Base-by-base conservation (phyloP, 2,888 invertebrate genomes). In the Chalcis sispes region DNA sequence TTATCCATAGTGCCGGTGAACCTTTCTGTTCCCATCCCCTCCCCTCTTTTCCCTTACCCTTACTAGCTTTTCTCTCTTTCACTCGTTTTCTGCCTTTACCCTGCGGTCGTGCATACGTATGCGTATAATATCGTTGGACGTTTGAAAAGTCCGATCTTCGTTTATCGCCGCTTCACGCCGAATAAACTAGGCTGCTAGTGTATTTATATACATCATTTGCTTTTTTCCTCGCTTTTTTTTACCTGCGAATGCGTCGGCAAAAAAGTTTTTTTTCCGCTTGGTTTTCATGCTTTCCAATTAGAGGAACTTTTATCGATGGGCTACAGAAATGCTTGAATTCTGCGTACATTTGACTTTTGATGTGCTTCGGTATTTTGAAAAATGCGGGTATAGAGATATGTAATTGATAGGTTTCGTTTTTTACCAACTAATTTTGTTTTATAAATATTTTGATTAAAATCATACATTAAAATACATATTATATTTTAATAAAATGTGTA, bases 1-100 rank as follows among this genome's bases (percentile, higher is more conserved):
- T 80, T 77, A 80, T 79, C 78, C 79, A 72, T 40, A 18, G 62
- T 40, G 20, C 18, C 42, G 20, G 8, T n/a, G n/a, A n/a, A n/a
- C n/a, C n/a, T n/a, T n/a, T n/a, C n/a, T n/a, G n/a, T n/a, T n/a
- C n/a, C n/a, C n/a, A n/a, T n/a, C 48, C 15, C 23, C 13, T 25
- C n/a, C 40, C 15, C 40, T 25, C 52, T 10, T 20, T 32, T 50
- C 42, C 42, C 7, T 2, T 42, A 32, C 20, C n/a, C 20, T 29
- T 48, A 8, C 25, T 2, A 29, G 5, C 20, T 50, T 50, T 46
- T 46, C n/a, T 10, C 36, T 36, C 36, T 42, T 42, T 42, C 42
- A 15, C 15, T 42, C 15, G 42, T 42, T 42, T 42, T 42, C 42
- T 36, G n/a, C n/a, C n/a, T n/a, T 13, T 42, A 36, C 42, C 42